A percentile compares a stretch with the other conserved stretches of the same genome.
phyloP scores from a whole-genome alignment of 2,113 vertebrate genomes.

The Isichthys henryi region DNA sequence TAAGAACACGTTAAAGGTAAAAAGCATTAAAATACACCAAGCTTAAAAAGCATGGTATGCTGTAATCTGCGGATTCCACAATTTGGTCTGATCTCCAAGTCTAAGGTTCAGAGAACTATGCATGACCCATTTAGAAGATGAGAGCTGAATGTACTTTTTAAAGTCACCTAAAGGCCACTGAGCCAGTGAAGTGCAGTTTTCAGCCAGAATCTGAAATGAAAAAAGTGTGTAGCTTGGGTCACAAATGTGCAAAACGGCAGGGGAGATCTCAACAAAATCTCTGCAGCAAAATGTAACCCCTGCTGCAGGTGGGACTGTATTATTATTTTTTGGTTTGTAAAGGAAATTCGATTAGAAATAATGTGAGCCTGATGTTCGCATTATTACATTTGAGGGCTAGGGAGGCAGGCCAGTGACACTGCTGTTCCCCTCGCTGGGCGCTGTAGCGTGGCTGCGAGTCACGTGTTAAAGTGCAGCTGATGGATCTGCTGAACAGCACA shows the following conservation, averaged over 20 bases:
- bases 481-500: not conserved
- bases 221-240: not conserved
- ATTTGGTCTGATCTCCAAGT: not conserved
- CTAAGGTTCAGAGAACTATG: not conserved
- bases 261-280: not conserved
- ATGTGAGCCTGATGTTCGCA: conserved; percentile 1
- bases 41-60: not conserved
- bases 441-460: conserved; percentile 25
- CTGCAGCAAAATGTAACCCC: not conserved
- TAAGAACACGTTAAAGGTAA: not conserved
- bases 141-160: not conserved
- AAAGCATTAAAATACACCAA: not conserved
- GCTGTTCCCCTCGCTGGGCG: conserved; percentile 21
- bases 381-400: not conserved
- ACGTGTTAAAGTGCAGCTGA: conserved; percentile 21
- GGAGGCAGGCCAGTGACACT: not conserved
- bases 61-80: not conserved
- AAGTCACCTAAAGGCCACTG: not conserved
- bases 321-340: conserved; percentile 11
- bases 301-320: not conserved
- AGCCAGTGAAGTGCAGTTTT: not conserved
- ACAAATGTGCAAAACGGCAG: not conserved
- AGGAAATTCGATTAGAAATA: conserved; percentile 22
- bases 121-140: not conserved
- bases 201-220: not conserved